Base-by-base conservation (phyloP, 2,888 invertebrate genomes). In the Oxycera nigricornis region DNA sequence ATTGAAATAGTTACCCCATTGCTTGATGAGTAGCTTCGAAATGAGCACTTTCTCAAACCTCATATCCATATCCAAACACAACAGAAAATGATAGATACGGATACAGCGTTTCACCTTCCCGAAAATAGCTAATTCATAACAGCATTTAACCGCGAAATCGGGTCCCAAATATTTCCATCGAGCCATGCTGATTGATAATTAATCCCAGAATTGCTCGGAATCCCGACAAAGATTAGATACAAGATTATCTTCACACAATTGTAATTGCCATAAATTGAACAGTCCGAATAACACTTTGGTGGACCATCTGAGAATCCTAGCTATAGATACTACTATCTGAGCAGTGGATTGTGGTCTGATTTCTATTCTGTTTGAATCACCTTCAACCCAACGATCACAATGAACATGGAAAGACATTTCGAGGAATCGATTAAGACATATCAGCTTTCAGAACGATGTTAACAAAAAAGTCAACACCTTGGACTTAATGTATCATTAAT, bases 401-500 rank as follows among this genome's bases (percentile, higher is more conserved):
- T 55, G 4, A 24, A 9, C 65, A 11, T 11, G 41, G 20, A n/a
- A 1, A 39, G 41, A 50, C 35, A 55, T 22, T 24, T 22, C 24
- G 55, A 17, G 9, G 22, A 17, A 22, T 70, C 52, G 52, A 70
- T 70, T 70, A 70, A 70, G 70, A 70, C 31, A 70, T 52, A 70
- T 70, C 70, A 52, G 31, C 28, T 70, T 70, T 70, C 70, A 70
- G 35, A 70, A 0, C 39, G 31, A 22, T 52, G 22, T 4, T n/a
- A 52, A 31, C 2, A 52, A 70, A 70, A 70, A 70, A 65, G 61
- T 70, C 70, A 70, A 30, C 70, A 70, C 70, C 52, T 68, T 31
- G 31, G 35, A 52, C 52, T 55, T 52, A 70, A 55, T 70, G 70
- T 70, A 55, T 55, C 70, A 70, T 70, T 70, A 70, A 70, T 70